Evolutionary conservation across 2,797 vertebrate genomes (phyloP), one percentile per base, ranked within the genome.

Genomic region (Coranthus polyacanthus): DNA sequence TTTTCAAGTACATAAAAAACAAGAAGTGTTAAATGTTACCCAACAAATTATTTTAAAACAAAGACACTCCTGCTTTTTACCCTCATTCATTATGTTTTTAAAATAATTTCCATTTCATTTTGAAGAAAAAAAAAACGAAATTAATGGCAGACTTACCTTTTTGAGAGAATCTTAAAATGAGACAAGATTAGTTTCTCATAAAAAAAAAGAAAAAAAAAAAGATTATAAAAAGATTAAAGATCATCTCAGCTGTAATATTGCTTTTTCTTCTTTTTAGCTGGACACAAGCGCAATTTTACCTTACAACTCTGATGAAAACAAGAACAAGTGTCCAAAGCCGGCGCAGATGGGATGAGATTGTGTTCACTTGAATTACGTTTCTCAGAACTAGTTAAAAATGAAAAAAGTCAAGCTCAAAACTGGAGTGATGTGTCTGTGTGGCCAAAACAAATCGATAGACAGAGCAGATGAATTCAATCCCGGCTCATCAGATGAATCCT

Each of bases 361-460:
- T 82, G 81, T 81, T 85, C 78, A 60, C 63, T 68, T 67, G 82
- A 89, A 88, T 81, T 78, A 83, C 66, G 10, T 72, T 85, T 85
- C 86, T 82, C 65, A 87, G 79, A 86, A 86, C 78, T 86, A 69
- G 87, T 91, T 88, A 87, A 86, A 90, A 90, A 84, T 67, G 64
- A 88, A 79, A 87, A 82, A 70, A 81, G 64, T 73, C 51, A 8
- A 68, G 70, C 69, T 79, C 79, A 73, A 84, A 80, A 76, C 69
- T 60, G 64, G 67, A 82, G 79, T 73, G 72, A 75, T 74, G 83
- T 71, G 84, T 89, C 78, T 62, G 72, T 78, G 82, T 72, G 83
- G 87, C 78, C 78, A 86, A 89, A 93, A 93, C 92, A 92, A 92
- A 93, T 94, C 93, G 62, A 93, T 94, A 83, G 83, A 89, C 63